These are phyloP conservation scores for Irena cyanogastra DNA, from an alignment of 2,113 vertebrate species.

Conservation along the genomic window DNA sequence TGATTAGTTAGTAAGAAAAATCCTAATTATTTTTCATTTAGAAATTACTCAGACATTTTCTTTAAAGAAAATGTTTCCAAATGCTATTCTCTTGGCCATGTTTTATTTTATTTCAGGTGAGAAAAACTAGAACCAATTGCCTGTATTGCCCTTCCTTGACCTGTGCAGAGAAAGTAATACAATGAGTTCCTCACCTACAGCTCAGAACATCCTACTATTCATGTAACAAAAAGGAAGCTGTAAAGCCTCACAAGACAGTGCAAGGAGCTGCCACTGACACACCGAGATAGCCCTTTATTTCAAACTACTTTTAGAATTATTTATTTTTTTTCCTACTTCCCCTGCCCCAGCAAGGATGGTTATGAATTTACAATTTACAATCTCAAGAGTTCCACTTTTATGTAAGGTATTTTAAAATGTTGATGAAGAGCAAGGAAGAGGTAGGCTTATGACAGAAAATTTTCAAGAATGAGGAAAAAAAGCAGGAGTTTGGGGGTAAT, in stretches of 20 bases:
- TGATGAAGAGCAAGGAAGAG: background rate
- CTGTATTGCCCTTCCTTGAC: background rate
- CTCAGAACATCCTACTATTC: background rate
- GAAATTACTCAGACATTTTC: background rate
- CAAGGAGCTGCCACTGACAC: background rate
- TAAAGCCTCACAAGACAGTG: background rate
- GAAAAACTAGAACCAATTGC: background rate
- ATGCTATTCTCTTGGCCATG: background rate
- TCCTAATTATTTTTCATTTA: background rate
- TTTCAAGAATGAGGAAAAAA: fast-evolving
- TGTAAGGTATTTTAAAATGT: background rate
- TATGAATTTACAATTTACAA: background rate
- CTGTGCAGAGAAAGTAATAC: background rate
- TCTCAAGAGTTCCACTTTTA: background rate
- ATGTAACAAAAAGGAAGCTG: background rate
- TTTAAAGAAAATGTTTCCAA: background rate
- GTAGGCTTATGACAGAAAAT: background rate
- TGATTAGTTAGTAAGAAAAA: background rate
- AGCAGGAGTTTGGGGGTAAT: background rate
- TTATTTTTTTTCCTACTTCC: background rate
- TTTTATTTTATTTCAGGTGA: background rate
- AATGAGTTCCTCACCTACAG: background rate
- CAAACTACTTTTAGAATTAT: background rate
- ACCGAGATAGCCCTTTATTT: background rate
- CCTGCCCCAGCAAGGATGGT: background rate